Conservation (phyloP, 1,140 invertebrate species). For the Pinna nobilis region DNA sequence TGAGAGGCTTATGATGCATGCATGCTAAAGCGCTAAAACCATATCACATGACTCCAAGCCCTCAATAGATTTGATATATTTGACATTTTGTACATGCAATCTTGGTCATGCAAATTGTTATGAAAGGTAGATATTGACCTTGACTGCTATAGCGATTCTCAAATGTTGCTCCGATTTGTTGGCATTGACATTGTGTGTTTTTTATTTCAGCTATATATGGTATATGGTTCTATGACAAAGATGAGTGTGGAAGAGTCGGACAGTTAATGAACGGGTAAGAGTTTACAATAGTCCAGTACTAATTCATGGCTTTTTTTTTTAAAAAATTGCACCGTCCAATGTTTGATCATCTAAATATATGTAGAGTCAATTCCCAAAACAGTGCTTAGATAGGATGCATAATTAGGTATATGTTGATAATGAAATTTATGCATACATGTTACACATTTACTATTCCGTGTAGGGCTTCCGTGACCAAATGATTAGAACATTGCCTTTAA, state of each 20-base stretch:
- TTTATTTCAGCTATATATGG: conserved; percentile 79
- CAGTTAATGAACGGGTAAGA: conserved; percentile 70
- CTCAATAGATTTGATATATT: background rate
- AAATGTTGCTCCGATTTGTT: too few species aligned
- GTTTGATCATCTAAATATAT: too few species aligned
- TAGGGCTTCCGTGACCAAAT: too few species aligned
- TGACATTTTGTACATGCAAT: background rate
- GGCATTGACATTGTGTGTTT: too few species aligned
- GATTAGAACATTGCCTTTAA: too few species aligned
- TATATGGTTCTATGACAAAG: conserved; percentile 95
- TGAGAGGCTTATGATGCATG: too few species aligned
- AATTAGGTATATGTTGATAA: too few species aligned
- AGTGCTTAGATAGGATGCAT: too few species aligned
- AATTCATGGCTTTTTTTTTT: too few species aligned
- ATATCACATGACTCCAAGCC: background rate
- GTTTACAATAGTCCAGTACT: too few species aligned
- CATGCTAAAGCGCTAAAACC: background rate
- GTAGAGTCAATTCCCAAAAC: too few species aligned
- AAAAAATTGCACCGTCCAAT: background rate
- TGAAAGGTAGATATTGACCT: background rate
- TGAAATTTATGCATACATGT: conserved; percentile 3
- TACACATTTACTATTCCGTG: too few species aligned
- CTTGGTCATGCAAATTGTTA: background rate
- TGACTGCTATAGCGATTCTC: background rate
- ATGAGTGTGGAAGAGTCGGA: conserved; percentile 87